Conservation (phyloP, 2,888 invertebrate species). For the Brachylomia viminalis region DNA sequence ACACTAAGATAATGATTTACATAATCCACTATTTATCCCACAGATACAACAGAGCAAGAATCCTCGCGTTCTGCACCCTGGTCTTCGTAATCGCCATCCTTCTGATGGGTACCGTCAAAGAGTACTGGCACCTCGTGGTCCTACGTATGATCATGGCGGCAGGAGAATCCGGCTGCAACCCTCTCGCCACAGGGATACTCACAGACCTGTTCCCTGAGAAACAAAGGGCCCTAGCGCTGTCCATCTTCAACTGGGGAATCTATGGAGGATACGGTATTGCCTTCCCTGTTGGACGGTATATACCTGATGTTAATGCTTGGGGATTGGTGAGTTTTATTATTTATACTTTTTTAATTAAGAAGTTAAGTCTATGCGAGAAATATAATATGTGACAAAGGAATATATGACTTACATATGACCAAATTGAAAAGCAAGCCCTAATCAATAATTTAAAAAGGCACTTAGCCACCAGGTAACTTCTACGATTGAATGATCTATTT, state of each 20-base stretch:
- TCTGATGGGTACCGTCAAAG: constrained; percentile 95
- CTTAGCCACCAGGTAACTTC: too few species aligned
- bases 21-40: constrained; percentile 16
- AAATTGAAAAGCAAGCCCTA: too few species aligned
- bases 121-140: constrained; percentile 97
- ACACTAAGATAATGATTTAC: too few species aligned
- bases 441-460: too few species aligned
- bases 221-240: constrained; percentile 96
- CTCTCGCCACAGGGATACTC: constrained; percentile 95
- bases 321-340: constrained; percentile 90
- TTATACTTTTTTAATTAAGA: too few species aligned
- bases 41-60: constrained; percentile 93
- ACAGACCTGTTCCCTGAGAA: constrained; percentile 95
- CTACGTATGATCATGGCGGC: constrained; percentile 96
- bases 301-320: constrained; percentile 94
- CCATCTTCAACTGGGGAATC: constrained; percentile 98
- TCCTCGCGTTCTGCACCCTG: constrained; percentile 94
- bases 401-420: too few species aligned
- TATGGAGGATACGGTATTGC: constrained; percentile 98
- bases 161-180: constrained; percentile 97
- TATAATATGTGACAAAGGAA: too few species aligned
- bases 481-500: too few species aligned
- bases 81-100: constrained; percentile 96
- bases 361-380: too few species aligned
- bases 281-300: constrained; percentile 97